These are phyloP conservation scores for Actinernus sp. DNA, from an alignment of 92 coral and sea anemone species.

Conservation along the genomic window DNA sequence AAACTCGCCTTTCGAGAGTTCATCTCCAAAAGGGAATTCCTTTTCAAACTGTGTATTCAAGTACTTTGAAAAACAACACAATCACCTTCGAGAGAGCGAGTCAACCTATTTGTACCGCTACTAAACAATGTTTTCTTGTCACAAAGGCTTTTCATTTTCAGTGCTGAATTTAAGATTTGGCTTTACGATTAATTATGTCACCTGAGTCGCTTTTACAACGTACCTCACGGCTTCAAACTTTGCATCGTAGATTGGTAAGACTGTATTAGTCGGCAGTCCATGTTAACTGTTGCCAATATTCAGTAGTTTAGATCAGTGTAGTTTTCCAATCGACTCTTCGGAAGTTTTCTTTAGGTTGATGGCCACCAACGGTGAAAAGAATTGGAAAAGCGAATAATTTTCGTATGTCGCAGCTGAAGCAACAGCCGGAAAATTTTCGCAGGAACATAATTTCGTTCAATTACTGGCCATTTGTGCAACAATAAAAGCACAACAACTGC, in stretches of 20 bases:
- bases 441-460: slow-evolving; percentile 93
- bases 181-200: too few relatives aligned
- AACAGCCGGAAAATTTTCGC: slow-evolving; percentile 87
- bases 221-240: too few relatives aligned
- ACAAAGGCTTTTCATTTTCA: too few relatives aligned
- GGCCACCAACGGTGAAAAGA: slow-evolving; percentile 24
- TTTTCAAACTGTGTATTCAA: too few relatives aligned
- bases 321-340: neutral
- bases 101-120: too few relatives aligned
- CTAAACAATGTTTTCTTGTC: too few relatives aligned
- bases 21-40: neutral
- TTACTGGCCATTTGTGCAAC: slow-evolving; percentile 96
- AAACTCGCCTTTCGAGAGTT: neutral
- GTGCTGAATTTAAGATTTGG: too few relatives aligned
- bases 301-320: neutral
- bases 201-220: too few relatives aligned
- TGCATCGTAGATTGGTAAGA: too few relatives aligned
- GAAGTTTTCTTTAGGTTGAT: slow-evolving; percentile 5
- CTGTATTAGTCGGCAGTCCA: neutral
- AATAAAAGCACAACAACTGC: slow-evolving; percentile 82
- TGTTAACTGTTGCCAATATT: neutral
- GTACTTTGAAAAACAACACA: too few relatives aligned
- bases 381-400: slow-evolving; percentile 26
- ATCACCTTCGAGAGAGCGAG: too few relatives aligned
- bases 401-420: slow-evolving; percentile 82